These are phyloP conservation scores for Dromius quadrimaculatus DNA, from an alignment of 2,888 invertebrate genomes.

Conservation along the genomic window DNA sequence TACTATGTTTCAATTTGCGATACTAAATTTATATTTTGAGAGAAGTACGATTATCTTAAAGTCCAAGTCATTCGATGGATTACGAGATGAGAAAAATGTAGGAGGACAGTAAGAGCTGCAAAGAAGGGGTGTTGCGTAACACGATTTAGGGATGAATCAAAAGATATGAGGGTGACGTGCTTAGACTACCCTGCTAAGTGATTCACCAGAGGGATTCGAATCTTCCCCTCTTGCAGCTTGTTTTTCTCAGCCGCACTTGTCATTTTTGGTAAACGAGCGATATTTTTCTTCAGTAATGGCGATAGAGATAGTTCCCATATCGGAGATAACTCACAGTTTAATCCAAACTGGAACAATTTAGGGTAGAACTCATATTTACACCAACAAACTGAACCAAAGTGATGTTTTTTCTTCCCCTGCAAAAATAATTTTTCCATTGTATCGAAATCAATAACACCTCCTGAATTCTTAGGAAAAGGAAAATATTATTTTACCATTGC, in stretches of 20 bases:
- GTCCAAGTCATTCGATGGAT: constrained; percentile 36
- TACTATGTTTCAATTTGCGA: constrained; percentile 24
- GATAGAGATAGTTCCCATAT: neutral
- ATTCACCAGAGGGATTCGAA: constrained; percentile 33
- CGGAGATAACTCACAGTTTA: constrained; percentile 33
- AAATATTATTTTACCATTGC: too few species aligned
- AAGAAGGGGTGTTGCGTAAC: constrained; percentile 28
- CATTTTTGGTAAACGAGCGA: constrained; percentile 37
- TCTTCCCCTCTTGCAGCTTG: neutral
- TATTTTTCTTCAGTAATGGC: constrained; percentile 19
- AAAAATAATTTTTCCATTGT: too few species aligned
- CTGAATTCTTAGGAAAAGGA: too few species aligned
- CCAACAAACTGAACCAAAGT: too few species aligned
- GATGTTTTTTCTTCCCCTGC: too few species aligned
- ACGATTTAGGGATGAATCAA: constrained; percentile 48
- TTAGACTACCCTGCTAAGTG: constrained; percentile 42
- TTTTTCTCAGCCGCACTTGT: constrained; percentile 32
- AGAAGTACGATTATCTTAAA: constrained; percentile 6
- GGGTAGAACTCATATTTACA: too few species aligned
- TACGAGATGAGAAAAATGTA: constrained; percentile 14
- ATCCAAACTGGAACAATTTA: too few species aligned
- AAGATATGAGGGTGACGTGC: constrained; percentile 40
- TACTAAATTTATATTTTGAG: neutral
- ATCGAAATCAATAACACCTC: too few species aligned
- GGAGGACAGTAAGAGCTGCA: constrained; percentile 16